A percentile compares a stretch with the other conserved stretches of the same genome.
Conservation (phyloP, 2,888 invertebrate species). For the Philonicus albiceps region DNA sequence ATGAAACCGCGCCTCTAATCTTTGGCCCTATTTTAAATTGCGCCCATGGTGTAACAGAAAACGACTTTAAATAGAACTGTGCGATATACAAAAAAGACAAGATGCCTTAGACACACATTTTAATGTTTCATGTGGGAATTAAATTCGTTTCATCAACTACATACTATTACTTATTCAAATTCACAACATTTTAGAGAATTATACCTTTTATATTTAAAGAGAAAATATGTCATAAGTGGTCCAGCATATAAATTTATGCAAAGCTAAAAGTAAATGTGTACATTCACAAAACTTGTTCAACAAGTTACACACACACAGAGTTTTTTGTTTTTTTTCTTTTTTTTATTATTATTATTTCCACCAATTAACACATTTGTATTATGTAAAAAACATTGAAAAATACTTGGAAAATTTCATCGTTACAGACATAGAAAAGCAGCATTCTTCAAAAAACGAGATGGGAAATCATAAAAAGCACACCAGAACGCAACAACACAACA, state of each 20-base stretch:
- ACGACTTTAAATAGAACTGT: neutral
- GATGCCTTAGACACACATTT: neutral
- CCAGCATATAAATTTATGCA: neutral
- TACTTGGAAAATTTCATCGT: neutral
- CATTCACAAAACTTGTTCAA: neutral
- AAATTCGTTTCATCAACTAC: neutral
- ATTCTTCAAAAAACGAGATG: conserved; percentile 18
- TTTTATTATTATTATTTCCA: neutral
- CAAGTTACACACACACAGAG: neutral
- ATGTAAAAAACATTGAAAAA: conserved; percentile 4
- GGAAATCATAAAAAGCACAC: neutral
- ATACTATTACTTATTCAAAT: neutral
- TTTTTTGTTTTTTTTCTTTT: neutral
- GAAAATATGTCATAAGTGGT: neutral
- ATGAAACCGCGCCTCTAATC: neutral
- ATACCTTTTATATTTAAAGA: neutral
- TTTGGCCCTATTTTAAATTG: neutral
- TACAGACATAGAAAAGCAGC: conserved; percentile 24
- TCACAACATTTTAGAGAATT: neutral
- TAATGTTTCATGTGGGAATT: neutral
- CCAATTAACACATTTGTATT: neutral
- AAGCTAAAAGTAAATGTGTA: neutral
- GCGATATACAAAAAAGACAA: neutral
- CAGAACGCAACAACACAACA: neutral
- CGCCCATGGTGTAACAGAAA: neutral